These are phyloP conservation scores for Aleiodes alternator DNA, from an alignment of 2,888 invertebrate genomes.

Conservation along the genomic window DNA sequence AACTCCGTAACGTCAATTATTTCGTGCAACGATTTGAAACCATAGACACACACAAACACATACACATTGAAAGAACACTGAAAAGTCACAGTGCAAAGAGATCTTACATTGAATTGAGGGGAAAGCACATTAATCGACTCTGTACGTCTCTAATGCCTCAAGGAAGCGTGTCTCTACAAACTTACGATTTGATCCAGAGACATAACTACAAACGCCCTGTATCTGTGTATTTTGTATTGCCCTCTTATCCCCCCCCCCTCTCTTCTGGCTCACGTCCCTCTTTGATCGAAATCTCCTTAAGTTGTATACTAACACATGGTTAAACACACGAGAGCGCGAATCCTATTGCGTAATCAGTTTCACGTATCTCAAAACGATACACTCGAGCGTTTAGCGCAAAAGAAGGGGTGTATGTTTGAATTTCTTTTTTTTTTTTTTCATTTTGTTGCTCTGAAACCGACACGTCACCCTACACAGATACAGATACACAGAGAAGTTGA, in stretches of 20 bases:
- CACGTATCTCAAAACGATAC: constrained; percentile 34
- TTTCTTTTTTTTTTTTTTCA: constrained; percentile 37
- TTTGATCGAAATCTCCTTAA: constrained; percentile 33
- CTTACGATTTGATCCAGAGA: constrained; percentile 32
- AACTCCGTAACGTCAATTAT: constrained; percentile 41
- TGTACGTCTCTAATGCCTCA: constrained; percentile 36
- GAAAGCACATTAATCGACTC: constrained; percentile 30
- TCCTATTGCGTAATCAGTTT: constrained; percentile 42
- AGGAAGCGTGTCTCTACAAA: constrained; percentile 38
- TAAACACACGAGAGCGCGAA: constrained; percentile 35
- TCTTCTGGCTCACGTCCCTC: no score
- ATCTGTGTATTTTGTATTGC: constrained; percentile 19
- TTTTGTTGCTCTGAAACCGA: constrained; percentile 41
- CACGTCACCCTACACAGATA: constrained; percentile 48
- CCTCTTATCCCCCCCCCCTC: not conserved
- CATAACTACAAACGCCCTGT: constrained; percentile 27
- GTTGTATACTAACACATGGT: constrained; percentile 29
- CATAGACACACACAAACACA: not conserved
- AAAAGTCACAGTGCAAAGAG: not conserved
- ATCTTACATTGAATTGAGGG: constrained; percentile 33
- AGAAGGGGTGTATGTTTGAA: constrained; percentile 23
- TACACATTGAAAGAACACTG: no score
- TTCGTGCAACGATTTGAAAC: constrained; percentile 26
- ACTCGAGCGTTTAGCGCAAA: constrained; percentile 34
- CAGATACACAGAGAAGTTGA: not conserved